Evolutionary conservation across 1,140 invertebrate genomes (phyloP), one percentile per base, ranked within the genome.

Genomic region (Agrypnia vestita): DNA sequence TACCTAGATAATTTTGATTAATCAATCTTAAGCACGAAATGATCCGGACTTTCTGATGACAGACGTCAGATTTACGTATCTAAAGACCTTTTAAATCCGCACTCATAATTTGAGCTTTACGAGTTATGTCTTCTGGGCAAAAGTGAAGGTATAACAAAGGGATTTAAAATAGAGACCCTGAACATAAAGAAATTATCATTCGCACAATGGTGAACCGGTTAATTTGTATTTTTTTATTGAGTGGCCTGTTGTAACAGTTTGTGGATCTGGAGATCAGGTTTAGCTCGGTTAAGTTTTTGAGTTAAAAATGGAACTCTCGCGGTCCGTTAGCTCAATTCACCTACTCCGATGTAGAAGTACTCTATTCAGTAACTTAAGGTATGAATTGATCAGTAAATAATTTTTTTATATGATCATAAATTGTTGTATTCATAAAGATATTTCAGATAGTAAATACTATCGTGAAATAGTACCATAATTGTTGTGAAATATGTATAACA

Each of bases 221-320:
- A 59, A 59, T 15, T 4, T 59, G 0, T 6, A 21, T 3, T 19
- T 21, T 55, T 59, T 21, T 15, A 4, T 3, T 21, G 12, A 8
- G 55, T 21, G 55, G 15, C 4, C 15, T 19, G 7, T 59, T 59
- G 7, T n/a, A 19, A 9, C 55, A 10, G 55, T 59, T 59, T 59
- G 55, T 59, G 15, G 12, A 8, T 19, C 17, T 59, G 13, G 8
- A 64, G 19, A 25, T 35, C 61, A 6, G 25, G 61, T 64, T 64
- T 64, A 64, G 25, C 61, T 25, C 59, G 59, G 59, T 62, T 56
- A 62, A 25, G 4, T 64, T 64, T 62, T 64, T 25, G 19, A 64
- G 61, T 64, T 64, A 64, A 64, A 64, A 64, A 64, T 64, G 61
- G 61, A 43, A 25, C 61, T 64, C 61, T 35, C 61, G 19, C 25